These are phyloP conservation scores for Periparus ater DNA, from an alignment of 2,797 vertebrate species.

Conservation along the genomic window DNA sequence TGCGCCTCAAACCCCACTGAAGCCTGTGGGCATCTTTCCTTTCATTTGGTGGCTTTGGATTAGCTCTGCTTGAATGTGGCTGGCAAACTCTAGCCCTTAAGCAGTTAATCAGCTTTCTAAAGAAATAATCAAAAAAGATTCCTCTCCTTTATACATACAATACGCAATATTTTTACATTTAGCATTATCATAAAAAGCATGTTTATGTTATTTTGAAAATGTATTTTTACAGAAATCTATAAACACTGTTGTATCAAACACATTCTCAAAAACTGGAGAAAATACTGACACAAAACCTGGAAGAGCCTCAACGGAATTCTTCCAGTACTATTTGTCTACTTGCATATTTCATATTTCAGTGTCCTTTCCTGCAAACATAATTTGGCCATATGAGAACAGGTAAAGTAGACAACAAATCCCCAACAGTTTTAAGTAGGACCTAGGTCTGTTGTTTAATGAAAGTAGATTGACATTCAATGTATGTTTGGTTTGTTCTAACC, in stretches of 20 bases:
- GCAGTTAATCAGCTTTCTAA: constrained; percentile 51
- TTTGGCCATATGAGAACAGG: constrained; percentile 45
- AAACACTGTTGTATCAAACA: constrained; percentile 80
- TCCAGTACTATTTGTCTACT: constrained; percentile 74
- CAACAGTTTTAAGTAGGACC: constrained; percentile 21
- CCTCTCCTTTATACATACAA: constrained; percentile 65
- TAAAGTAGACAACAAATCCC: constrained; percentile 17
- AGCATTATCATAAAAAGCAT: constrained; percentile 75
- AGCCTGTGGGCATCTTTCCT: background rate
- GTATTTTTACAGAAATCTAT: constrained; percentile 76
- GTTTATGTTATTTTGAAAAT: constrained; percentile 74
- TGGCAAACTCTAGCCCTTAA: constrained; percentile 45
- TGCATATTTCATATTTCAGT: constrained; percentile 79
- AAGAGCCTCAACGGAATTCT: constrained; percentile 63
- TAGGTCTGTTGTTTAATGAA: background rate
- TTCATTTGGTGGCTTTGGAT: background rate
- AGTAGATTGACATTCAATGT: background rate
- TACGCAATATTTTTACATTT: constrained; percentile 66
- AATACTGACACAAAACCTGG: constrained; percentile 73
- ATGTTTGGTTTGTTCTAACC: background rate
- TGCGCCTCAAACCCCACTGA: background rate
- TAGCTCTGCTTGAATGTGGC: background rate
- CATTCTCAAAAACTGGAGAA: constrained; percentile 78
- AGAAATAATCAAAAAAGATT: constrained; percentile 57
- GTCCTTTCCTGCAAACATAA: constrained; percentile 58